phyloP scores from a whole-genome alignment of 2,888 invertebrate species.

The Ctenicera cuprea region DNA sequence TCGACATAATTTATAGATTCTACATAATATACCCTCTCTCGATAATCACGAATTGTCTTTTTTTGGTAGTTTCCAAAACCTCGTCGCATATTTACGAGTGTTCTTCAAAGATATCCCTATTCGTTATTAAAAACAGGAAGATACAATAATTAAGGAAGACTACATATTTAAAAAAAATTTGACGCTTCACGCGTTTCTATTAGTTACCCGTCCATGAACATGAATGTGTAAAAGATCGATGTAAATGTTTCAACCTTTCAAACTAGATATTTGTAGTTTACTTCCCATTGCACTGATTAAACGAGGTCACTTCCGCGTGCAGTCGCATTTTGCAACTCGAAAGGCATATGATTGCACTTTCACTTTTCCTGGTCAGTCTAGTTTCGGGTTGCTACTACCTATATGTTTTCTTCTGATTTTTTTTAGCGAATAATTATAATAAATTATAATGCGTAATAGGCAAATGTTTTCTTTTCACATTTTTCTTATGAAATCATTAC shows the following conservation, averaged over 20 bases:
- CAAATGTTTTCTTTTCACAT: not conserved
- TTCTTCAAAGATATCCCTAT: too few relatives aligned
- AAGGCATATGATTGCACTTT: constrained; percentile 15
- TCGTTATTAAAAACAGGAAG: too few relatives aligned
- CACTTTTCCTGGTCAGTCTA: constrained; percentile 2
- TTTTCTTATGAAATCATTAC: not conserved
- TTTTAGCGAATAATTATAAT: not conserved
- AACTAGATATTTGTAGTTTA: not conserved
- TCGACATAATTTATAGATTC: too few relatives aligned
- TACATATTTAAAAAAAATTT: not conserved
- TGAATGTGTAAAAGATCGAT: not conserved
- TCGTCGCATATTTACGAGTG: too few relatives aligned
- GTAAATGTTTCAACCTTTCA: constrained; percentile 9
- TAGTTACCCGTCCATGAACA: not conserved
- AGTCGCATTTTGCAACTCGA: not conserved
- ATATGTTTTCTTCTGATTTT: not conserved
- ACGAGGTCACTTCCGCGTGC: constrained; percentile 24
- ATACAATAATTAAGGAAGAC: not conserved
- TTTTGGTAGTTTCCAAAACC: too few relatives aligned
- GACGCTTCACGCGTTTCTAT: too few relatives aligned
- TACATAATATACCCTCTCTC: too few relatives aligned
- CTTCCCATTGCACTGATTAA: constrained; percentile 11
- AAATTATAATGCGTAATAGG: not conserved
- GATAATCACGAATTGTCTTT: too few relatives aligned
- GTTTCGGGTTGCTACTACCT: not conserved